Evolutionary conservation across 2,797 vertebrate genomes (phyloP), one percentile per base, ranked within the genome.

Genomic region (Eleutherodactylus coqui): DNA sequence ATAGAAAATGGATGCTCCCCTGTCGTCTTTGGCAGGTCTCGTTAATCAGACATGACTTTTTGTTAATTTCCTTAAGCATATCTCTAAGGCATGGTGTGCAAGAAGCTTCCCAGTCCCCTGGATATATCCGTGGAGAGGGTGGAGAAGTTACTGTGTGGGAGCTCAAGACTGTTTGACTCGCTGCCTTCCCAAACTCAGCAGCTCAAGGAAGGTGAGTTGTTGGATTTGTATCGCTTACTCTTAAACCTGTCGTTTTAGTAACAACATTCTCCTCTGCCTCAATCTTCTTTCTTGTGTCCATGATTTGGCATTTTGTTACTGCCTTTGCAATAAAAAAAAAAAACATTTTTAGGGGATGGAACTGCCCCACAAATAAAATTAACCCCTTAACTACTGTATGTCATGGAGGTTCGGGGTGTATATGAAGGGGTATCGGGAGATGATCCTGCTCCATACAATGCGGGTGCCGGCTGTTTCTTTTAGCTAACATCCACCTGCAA

Each of bases 91-190:
- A 98, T 99, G 98, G 97, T 97, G 85, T 99, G 97, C 89, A 94
- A 94, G 89, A 98, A 97, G 87, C 94, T 99, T 49, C 97, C 98
- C 13, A 97, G 97, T 89, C 98, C 98, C 0, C 91, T 97, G 73
- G 96, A 98, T 64, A 95, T 98, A 36, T 17, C 93, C 0, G 91
- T 93, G 0, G 97, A 98, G 91, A 93, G 96, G 67, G 97, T 98
- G 88, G 98, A 99, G 90, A 97, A 92, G 55, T 93, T 99, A 86
- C 94, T 99, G 95, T 97, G 96, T 53, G 90, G 96, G 0, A 96
- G 96, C 79, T 91, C 93, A 0, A 93, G 95, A 53, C 90, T 91
- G 0, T 99, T 99, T 83, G 97, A 99, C 89, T 95, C 95, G 0
- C 92, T 99, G 38, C 98, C 96, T 0, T 89, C 92, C 3, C 91